Conservation (phyloP, 2,888 invertebrate genomes). For the Tipula helvola region DNA sequence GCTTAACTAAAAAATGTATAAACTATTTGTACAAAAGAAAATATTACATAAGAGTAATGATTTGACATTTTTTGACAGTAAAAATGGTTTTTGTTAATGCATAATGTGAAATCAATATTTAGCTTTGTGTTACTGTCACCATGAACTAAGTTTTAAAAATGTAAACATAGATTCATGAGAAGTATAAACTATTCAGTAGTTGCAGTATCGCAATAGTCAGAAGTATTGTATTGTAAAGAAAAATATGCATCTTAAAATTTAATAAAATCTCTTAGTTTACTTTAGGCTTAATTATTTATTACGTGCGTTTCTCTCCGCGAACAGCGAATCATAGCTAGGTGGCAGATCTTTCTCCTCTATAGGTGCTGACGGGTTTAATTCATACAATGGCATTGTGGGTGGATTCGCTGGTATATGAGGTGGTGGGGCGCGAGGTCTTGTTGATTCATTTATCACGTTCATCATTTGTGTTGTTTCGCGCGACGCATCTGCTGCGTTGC, state of each 20-base stretch:
- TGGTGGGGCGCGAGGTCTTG: neutral
- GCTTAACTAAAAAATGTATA: neutral
- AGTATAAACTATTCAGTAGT: neutral
- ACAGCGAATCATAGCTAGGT: slow-evolving; percentile 5
- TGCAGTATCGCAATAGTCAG: neutral
- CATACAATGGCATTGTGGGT: neutral
- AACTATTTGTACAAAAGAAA: neutral
- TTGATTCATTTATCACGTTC: neutral
- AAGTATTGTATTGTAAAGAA: neutral
- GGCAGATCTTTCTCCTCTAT: slow-evolving; percentile 5
- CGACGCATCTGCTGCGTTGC: neutral
- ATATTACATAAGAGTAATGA: neutral
- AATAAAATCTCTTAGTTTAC: neutral
- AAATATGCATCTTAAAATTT: neutral
- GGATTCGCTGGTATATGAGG: neutral
- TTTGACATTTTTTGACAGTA: no score
- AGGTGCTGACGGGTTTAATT: neutral
- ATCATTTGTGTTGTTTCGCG: neutral
- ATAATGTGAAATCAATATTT: neutral
- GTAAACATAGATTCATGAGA: neutral
- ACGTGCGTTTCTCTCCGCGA: neutral
- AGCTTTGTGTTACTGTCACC: neutral
- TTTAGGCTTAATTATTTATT: neutral
- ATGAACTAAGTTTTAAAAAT: neutral
- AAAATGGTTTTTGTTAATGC: neutral